Evolutionary conservation across 2,888 invertebrate genomes (phyloP).

Genomic region (Colletes collaris): DNA sequence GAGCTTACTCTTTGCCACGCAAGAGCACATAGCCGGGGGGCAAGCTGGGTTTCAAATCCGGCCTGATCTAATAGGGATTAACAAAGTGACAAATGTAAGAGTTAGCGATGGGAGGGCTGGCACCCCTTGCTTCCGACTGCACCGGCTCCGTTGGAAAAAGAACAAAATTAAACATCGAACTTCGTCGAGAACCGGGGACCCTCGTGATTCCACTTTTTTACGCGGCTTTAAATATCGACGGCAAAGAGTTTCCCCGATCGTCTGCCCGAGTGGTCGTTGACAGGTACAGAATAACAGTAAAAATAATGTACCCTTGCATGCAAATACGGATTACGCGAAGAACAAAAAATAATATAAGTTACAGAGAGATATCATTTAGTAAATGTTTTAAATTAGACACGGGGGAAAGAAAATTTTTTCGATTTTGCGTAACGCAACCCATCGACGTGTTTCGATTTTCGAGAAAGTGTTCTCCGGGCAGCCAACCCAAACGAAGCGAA

Average conservation of each 20-base stretch:
- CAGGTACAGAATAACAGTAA: too few species aligned
- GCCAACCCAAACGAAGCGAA: background rate
- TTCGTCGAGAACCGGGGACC: conserved; percentile 40
- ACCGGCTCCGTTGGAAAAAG: conserved; percentile 26
- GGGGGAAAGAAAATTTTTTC: too few species aligned
- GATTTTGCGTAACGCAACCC: too few species aligned
- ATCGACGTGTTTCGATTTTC: background rate
- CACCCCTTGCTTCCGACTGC: conserved; percentile 41
- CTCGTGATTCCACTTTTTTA: background rate
- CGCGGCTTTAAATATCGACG: conserved; percentile 6
- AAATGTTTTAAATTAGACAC: too few species aligned
- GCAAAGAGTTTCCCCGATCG: background rate
- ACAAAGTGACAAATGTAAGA: conserved; percentile 82
- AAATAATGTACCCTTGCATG: too few species aligned
- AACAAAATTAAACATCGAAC: conserved; percentile 54
- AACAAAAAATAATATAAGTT: too few species aligned
- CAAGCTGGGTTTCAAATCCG: conserved; percentile 77
- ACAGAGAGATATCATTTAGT: too few species aligned
- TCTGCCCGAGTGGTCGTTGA: too few species aligned
- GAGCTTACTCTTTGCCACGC: conserved; percentile 79
- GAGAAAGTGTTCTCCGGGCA: conserved; percentile 1
- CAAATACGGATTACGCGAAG: too few species aligned
- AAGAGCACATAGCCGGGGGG: conserved; percentile 67
- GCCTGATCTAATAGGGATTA: conserved; percentile 82
- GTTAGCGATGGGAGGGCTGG: conserved; percentile 76